Evolutionary conservation across 2,113 vertebrate species (phyloP).

Genomic region (Leptosomus discolor): DNA sequence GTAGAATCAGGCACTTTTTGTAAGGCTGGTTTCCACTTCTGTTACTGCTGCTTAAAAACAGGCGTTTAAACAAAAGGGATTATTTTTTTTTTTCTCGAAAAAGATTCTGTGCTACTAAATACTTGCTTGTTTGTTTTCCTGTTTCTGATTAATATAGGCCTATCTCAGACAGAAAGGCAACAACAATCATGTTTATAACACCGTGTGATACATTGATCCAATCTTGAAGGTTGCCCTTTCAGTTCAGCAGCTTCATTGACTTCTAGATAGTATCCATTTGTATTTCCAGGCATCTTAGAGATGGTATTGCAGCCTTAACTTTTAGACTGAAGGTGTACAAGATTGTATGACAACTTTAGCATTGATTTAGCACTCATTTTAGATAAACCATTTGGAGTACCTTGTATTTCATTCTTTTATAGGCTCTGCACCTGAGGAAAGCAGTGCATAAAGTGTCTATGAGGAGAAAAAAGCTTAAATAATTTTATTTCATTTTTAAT

Average conservation of each 20-base stretch:
- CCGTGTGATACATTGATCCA: not conserved
- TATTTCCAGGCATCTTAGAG: conserved; percentile 20
- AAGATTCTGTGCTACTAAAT: not conserved
- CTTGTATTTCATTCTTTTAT: not conserved
- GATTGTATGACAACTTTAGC: not conserved
- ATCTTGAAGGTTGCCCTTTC: conserved; percentile 38
- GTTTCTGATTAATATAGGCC: not conserved
- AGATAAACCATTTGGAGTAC: not conserved
- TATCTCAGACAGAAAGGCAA: not conserved
- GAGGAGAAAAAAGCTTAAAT: not conserved
- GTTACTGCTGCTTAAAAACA: not conserved
- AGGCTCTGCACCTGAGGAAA: not conserved
- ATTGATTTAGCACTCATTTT: not conserved
- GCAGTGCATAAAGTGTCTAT: not conserved
- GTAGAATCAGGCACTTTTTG: not conserved
- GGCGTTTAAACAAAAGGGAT: not conserved
- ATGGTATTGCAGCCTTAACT: not conserved
- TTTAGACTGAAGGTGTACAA: not conserved
- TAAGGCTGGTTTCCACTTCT: not conserved
- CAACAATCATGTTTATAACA: not conserved
- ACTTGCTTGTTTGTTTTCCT: not conserved
- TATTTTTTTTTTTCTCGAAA: not conserved
- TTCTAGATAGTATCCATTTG: conserved; percentile 13
- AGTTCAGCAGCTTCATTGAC: conserved; percentile 53
- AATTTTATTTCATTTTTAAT: not conserved